phyloP scores from a whole-genome alignment of 37 sponge, comb jelly and placozoan genomes.

The Ephydatia muelleri region DNA sequence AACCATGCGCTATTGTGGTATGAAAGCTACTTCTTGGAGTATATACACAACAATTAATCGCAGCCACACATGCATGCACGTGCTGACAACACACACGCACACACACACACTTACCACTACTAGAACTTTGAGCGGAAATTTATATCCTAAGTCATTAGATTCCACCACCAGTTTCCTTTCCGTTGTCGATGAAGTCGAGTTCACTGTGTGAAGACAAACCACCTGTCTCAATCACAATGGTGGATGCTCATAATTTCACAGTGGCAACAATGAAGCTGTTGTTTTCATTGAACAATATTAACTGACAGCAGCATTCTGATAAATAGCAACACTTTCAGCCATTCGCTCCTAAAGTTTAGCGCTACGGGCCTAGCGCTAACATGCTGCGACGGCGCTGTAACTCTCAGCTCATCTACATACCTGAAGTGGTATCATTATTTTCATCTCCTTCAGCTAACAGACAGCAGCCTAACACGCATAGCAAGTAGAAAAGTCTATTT shows the following conservation, averaged over 20 bases:
- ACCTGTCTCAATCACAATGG: background rate
- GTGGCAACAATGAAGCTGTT: too few species aligned
- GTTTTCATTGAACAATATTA: too few species aligned
- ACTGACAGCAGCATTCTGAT: too few species aligned
- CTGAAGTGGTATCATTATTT: background rate
- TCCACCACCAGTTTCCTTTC: background rate
- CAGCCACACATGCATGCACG: background rate
- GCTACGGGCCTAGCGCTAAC: too few species aligned
- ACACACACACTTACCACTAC: background rate
- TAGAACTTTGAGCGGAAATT: background rate
- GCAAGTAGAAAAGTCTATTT: background rate
- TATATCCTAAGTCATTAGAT: background rate
- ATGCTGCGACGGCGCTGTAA: too few species aligned
- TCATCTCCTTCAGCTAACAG: background rate
- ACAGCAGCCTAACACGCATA: background rate
- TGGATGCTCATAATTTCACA: background rate
- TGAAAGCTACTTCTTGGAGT: too few species aligned
- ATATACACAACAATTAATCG: background rate
- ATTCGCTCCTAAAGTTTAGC: too few species aligned
- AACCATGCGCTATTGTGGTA: too few species aligned
- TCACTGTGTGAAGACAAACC: background rate
- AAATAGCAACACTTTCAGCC: too few species aligned
- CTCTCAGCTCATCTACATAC: background rate
- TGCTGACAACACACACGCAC: background rate
- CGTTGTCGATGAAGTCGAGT: background rate